Percentiles rank a stretch among this genome's conserved stretches.
These are phyloP conservation scores for Cyclina sinensis DNA, from an alignment of 1,140 invertebrate genomes.

Conservation along the genomic window DNA sequence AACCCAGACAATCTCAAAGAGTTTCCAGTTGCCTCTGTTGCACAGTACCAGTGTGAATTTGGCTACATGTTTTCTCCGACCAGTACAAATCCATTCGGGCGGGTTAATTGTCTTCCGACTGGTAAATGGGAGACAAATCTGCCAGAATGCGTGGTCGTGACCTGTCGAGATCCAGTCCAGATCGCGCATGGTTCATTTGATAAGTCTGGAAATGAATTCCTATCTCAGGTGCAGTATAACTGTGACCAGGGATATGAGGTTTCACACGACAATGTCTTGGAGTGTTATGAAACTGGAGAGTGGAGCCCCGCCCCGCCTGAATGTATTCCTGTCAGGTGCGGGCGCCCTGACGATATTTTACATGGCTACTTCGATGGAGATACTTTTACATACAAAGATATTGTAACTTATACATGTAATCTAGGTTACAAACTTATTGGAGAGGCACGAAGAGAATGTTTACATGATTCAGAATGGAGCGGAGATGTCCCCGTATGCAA, in stretches of 20 bases:
- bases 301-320: conserved; percentile 92
- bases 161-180: conserved; percentile 74
- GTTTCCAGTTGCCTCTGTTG: conserved; percentile 77
- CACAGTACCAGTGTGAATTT: conserved; percentile 81
- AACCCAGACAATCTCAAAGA: conserved; percentile 46
- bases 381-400: conserved; percentile 87
- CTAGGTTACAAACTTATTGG: conserved; percentile 85
- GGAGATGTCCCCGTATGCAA: conserved; percentile 92
- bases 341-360: conserved; percentile 70
- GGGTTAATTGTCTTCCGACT: conserved; percentile 74
- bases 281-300: conserved; percentile 95
- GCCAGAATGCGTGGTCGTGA: conserved; percentile 74
- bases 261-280: conserved; percentile 87
- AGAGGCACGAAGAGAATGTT: conserved; percentile 91
- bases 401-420: conserved; percentile 87
- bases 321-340: conserved; percentile 86
- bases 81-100: conserved; percentile 66
- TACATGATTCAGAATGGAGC: conserved; percentile 96
- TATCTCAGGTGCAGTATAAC: conserved; percentile 89
- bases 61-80: conserved; percentile 78
- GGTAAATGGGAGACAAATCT: conserved; percentile 79
- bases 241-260: conserved; percentile 94
- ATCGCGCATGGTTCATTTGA: conserved; percentile 70
- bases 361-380: conserved; percentile 89
- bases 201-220: conserved; percentile 87